Percentiles rank a stretch among this genome's conserved stretches.
phyloP scores from a whole-genome alignment of 2,113 vertebrate genomes.

The Passer montanus region DNA sequence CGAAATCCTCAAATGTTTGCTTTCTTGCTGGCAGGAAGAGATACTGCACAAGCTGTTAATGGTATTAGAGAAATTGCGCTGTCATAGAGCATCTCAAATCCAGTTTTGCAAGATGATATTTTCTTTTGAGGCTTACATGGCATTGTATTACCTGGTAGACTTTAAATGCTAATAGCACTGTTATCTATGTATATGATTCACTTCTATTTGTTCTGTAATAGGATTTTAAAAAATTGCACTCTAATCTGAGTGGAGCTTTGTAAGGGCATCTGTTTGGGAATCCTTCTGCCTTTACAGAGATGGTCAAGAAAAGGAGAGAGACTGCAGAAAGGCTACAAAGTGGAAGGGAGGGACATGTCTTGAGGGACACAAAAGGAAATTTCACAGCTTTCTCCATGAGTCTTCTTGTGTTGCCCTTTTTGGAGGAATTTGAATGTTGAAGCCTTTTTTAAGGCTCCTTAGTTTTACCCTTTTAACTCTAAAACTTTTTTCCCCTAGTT shows the following conservation, averaged over 20 bases:
- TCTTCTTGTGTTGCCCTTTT: neutral
- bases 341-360: neutral
- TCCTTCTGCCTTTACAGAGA: neutral
- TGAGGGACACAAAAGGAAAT: neutral
- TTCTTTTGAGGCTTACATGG: neutral
- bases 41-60: neutral
- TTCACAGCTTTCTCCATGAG: neutral
- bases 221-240: neutral
- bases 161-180: neutral
- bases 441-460: neutral
- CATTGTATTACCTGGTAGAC: neutral
- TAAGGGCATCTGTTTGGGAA: neutral
- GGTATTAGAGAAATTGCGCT: neutral
- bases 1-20: neutral
- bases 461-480: neutral
- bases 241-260: neutral
- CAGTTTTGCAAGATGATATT: neutral
- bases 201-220: slow-evolving; percentile 1
- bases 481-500: neutral
- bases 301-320: neutral
- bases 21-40: neutral
- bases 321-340: neutral
- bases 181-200: neutral
- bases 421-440: neutral
- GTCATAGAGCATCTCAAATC: neutral